These are phyloP conservation scores for Unio pictorum DNA, from an alignment of 2,888 invertebrate species.

Conservation along the genomic window DNA sequence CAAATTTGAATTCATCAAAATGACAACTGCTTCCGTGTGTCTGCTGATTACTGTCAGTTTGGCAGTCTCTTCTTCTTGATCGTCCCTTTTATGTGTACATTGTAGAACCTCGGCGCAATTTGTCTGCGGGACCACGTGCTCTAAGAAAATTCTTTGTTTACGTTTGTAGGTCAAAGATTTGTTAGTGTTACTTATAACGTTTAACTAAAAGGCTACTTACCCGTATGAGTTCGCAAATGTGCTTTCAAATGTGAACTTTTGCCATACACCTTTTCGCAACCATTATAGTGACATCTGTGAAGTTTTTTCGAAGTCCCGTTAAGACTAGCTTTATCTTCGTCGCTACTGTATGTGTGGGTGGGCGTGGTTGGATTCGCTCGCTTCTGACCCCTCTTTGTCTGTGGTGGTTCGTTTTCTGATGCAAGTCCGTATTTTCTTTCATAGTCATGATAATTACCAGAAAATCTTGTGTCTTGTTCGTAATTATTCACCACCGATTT, in stretches of 20 bases:
- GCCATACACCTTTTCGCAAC: slow-evolving; percentile 78
- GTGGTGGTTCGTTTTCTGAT: slow-evolving; percentile 12
- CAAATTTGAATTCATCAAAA: too few relatives aligned
- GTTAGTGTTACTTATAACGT: neutral
- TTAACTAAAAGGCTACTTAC: slow-evolving; percentile 65
- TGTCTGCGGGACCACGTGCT: too few relatives aligned
- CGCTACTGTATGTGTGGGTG: slow-evolving; percentile 27
- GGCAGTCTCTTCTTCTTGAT: too few relatives aligned
- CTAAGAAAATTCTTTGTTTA: too few relatives aligned
- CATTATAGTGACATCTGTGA: slow-evolving; percentile 77
- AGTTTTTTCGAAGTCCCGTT: slow-evolving; percentile 71
- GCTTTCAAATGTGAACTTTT: slow-evolving; percentile 80
- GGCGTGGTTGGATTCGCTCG: slow-evolving; percentile 51
- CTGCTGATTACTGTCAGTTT: too few relatives aligned
- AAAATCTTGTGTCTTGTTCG: neutral
- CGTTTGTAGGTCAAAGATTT: too few relatives aligned
- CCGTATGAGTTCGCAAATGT: slow-evolving; percentile 79
- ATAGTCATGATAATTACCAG: slow-evolving; percentile 2
- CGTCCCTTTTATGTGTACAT: too few relatives aligned
- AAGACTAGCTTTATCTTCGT: slow-evolving; percentile 14
- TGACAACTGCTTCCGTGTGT: too few relatives aligned
- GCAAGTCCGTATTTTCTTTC: slow-evolving; percentile 6
- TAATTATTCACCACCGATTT: slow-evolving; percentile 72
- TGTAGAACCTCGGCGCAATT: too few relatives aligned
- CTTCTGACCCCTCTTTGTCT: slow-evolving; percentile 24